phyloP scores from a whole-genome alignment of 2,113 vertebrate genomes.

The Vidua chalybeata region DNA sequence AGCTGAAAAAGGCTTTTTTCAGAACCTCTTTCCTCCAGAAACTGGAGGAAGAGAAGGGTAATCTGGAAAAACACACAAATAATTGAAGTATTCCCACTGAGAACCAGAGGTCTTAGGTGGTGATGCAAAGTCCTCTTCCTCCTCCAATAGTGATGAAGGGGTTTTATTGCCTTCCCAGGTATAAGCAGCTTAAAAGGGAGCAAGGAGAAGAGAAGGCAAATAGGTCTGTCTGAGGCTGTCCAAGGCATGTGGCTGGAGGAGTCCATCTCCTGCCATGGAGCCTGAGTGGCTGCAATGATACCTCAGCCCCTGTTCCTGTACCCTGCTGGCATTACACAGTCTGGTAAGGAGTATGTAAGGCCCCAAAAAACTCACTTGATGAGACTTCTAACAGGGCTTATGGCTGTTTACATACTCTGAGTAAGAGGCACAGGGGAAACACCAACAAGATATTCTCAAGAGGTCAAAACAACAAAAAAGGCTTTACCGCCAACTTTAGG shows the following conservation, averaged over 20 bases:
- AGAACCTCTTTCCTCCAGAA: background rate
- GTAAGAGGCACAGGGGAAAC: background rate
- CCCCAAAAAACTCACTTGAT: background rate
- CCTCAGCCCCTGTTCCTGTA: background rate
- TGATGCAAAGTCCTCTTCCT: background rate
- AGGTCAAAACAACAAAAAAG: background rate
- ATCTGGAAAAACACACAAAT: background rate
- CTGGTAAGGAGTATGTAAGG: background rate
- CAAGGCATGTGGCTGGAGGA: background rate
- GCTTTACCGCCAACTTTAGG: background rate
- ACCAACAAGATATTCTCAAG: background rate
- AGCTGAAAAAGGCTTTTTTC: too few relatives aligned
- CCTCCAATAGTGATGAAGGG: fast-evolving
- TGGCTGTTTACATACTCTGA: background rate
- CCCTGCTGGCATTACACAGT: background rate
- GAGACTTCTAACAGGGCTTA: background rate
- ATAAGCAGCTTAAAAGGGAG: background rate
- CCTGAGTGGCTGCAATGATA: background rate
- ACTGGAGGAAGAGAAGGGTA: background rate
- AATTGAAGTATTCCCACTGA: background rate
- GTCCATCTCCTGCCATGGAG: background rate
- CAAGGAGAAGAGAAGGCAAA: background rate
- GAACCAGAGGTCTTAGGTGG: background rate
- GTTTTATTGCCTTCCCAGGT: background rate
- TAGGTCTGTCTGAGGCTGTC: fast-evolving